These are phyloP conservation scores for Liodrosophila aerea DNA, from an alignment of 2,888 invertebrate genomes.

Conservation along the genomic window DNA sequence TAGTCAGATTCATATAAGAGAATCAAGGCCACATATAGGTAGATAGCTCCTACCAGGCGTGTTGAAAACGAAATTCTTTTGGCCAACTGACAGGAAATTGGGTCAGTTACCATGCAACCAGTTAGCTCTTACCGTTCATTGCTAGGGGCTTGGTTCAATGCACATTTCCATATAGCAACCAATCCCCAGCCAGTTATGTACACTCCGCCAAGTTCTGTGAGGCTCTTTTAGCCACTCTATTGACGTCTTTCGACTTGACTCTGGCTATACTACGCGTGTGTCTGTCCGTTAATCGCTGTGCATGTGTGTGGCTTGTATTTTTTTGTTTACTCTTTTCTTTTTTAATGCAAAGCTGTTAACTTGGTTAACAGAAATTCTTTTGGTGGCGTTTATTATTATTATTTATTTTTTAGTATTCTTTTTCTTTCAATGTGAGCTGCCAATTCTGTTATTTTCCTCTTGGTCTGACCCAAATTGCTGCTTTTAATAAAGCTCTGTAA, in stretches of 20 bases:
- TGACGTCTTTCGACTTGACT: constrained; percentile 8
- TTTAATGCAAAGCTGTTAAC: constrained; percentile 76
- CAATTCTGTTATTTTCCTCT: constrained; percentile 67
- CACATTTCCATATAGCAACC: constrained; percentile 28
- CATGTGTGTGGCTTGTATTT: constrained; percentile 1
- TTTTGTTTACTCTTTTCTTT: constrained; percentile 61
- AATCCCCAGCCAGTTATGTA: neutral
- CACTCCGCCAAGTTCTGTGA: neutral
- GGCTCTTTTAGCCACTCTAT: constrained; percentile 20
- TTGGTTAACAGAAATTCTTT: constrained; percentile 57
- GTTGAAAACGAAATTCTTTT: constrained; percentile 61
- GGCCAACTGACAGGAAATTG: constrained; percentile 52
- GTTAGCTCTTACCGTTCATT: constrained; percentile 4
- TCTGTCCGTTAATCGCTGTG: constrained; percentile 15
- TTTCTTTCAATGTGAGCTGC: constrained; percentile 40
- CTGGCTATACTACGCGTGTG: neutral
- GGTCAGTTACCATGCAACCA: constrained; percentile 51
- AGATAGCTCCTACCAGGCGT: constrained; percentile 18
- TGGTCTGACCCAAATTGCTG: constrained; percentile 66
- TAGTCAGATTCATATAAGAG: too few species aligned
- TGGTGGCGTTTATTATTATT: constrained; percentile 6
- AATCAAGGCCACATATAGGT: constrained; percentile 29
- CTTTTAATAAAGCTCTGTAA: neutral
- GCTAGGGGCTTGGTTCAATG: constrained; percentile 34
- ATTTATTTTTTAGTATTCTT: too few species aligned